phyloP scores from a whole-genome alignment of 2,888 invertebrate genomes.

The Theretra japonica region DNA sequence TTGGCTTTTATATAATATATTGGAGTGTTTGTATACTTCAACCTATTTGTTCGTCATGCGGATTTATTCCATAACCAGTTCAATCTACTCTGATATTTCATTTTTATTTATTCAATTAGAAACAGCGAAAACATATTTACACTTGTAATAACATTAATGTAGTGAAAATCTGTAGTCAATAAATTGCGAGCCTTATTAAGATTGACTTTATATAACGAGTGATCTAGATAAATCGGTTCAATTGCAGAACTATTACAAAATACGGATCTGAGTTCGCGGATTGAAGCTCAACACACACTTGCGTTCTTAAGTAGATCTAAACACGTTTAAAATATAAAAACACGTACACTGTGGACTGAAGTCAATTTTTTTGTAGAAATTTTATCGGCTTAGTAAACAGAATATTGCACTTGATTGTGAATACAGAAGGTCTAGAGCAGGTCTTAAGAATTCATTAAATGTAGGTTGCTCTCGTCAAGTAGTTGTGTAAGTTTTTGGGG shows the following conservation, averaged over 20 bases:
- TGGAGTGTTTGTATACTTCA: too few relatives aligned
- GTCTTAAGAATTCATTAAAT: too few relatives aligned
- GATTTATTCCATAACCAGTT: not conserved
- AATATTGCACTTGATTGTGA: too few relatives aligned
- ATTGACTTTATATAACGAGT: conserved; percentile 11
- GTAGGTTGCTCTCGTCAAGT: too few relatives aligned
- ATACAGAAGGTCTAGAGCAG: too few relatives aligned
- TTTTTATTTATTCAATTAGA: not conserved
- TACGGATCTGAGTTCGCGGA: not conserved
- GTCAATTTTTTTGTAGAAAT: not conserved
- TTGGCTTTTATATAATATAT: too few relatives aligned
- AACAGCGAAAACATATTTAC: not conserved
- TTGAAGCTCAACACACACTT: conserved; percentile 26
- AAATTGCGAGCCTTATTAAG: not conserved
- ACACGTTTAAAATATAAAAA: conserved; percentile 15
- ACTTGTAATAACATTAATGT: not conserved
- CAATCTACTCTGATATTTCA: not conserved
- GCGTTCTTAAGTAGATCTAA: conserved; percentile 23
- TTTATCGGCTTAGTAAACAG: too few relatives aligned
- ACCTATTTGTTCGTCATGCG: too few relatives aligned
- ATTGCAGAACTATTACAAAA: conserved; percentile 23
- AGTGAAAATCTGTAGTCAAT: not conserved
- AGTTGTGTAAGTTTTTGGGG: too few relatives aligned
- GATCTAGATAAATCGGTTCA: conserved; percentile 17
- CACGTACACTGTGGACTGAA: conserved; percentile 17